Conservation (phyloP, 2,797 vertebrate genomes). For the Xenops minutus region DNA sequence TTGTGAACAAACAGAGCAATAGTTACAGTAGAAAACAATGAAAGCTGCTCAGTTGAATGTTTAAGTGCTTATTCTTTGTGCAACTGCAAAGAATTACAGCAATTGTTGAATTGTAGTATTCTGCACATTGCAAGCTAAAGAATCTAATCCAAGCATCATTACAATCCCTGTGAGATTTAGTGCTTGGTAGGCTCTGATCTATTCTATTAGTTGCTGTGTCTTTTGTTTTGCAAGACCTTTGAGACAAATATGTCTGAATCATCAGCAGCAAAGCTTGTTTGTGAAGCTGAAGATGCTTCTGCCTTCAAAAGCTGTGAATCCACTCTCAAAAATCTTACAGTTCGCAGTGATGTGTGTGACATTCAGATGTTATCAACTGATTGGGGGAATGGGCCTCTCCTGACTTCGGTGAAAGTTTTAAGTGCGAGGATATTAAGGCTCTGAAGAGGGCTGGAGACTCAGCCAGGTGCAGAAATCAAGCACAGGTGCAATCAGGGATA, state of each 20-base stretch:
- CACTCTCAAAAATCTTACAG: neutral
- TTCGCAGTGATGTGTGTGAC: neutral
- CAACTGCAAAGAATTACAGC: neutral
- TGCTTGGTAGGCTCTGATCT: neutral
- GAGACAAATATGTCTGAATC: neutral
- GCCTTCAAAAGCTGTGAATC: neutral
- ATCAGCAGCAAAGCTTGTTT: neutral
- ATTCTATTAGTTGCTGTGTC: neutral
- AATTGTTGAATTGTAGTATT: neutral
- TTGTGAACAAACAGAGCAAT: neutral
- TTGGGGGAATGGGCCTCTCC: neutral
- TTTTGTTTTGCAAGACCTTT: neutral
- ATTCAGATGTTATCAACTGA: neutral
- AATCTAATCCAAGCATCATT: neutral
- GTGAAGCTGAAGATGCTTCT: neutral
- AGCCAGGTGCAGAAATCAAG: neutral
- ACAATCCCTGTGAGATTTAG: neutral
- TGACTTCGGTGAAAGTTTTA: neutral
- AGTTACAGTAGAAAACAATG: neutral
- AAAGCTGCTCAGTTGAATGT: neutral
- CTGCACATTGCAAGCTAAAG: neutral
- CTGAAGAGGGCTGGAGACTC: neutral
- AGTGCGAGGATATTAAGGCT: neutral
- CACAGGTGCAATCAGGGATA: neutral
- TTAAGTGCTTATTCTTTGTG: neutral